Conservation (phyloP, 2,113 vertebrate genomes). For the Callopanchax toddi region DNA sequence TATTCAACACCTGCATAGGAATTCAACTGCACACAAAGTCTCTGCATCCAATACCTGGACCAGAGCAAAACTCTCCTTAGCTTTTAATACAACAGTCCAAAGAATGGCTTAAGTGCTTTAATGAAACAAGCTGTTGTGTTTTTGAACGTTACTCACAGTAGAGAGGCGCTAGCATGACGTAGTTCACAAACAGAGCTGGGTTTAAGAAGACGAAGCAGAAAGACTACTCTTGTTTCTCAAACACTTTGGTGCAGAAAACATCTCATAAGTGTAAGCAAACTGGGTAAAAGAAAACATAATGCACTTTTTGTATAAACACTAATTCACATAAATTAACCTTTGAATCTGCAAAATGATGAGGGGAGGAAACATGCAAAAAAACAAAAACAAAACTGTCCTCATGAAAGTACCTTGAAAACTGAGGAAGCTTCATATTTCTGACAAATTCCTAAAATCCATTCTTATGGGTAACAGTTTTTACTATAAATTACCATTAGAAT, state of each 20-base stretch:
- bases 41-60: slow-evolving; percentile 40
- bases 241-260: slow-evolving; percentile 59
- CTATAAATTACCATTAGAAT: slow-evolving; percentile 36
- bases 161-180: slow-evolving; percentile 53
- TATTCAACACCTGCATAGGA: slow-evolving; percentile 65
- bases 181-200: slow-evolving; percentile 40
- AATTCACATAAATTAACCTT: slow-evolving; percentile 41
- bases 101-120: slow-evolving; percentile 71
- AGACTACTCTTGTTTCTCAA: slow-evolving; percentile 8
- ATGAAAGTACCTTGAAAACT: neutral
- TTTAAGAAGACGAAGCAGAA: slow-evolving; percentile 5
- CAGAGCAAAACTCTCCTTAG: slow-evolving; percentile 54
- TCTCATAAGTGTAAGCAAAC: slow-evolving; percentile 40
- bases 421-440: too few relatives aligned
- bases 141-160: slow-evolving; percentile 53
- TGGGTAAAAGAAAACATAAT: slow-evolving; percentile 40
- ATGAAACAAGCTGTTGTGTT: slow-evolving; percentile 42
- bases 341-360: slow-evolving; percentile 48
- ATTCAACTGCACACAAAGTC: slow-evolving; percentile 58
- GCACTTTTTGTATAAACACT: slow-evolving; percentile 44
- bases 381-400: neutral
- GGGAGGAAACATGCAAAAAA: slow-evolving; percentile 24
- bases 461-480: neutral
- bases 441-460: slow-evolving; percentile 11
- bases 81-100: slow-evolving; percentile 60